phyloP scores from a whole-genome alignment of 2,113 vertebrate species.

The Pogona vitticeps region DNA sequence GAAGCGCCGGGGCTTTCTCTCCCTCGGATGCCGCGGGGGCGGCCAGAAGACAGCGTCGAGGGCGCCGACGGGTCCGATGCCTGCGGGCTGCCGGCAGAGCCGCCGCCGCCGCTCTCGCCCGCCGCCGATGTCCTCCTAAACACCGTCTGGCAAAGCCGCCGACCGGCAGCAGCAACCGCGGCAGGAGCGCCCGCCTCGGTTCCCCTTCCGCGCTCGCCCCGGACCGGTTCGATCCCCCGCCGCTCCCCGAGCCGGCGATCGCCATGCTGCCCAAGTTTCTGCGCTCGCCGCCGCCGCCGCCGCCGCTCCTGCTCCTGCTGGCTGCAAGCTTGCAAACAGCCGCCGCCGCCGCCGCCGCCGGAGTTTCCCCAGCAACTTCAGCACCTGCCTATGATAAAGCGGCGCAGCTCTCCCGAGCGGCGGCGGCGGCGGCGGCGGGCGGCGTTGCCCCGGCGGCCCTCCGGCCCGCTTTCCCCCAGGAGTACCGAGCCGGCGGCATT shows the following conservation, averaged over 20 bases:
- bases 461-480: conserved; percentile 42
- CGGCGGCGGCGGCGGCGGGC: conserved; percentile 55
- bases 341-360: conserved; percentile 4
- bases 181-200: conserved; percentile 52
- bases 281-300: conserved; percentile 48
- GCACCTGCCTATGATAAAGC: conserved; percentile 74
- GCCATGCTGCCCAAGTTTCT: conserved; percentile 72
- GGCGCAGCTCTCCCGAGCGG: conserved; percentile 43
- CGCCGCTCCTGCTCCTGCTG: conserved; percentile 66
- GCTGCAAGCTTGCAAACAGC: conserved; percentile 54
- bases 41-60: conserved; percentile 54
- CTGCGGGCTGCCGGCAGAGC: conserved; percentile 29
- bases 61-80: conserved; percentile 65
- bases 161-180: conserved; percentile 48
- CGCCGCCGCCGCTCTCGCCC: conserved; percentile 23
- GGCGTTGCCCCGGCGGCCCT: not conserved
- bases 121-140: conserved; percentile 1
- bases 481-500: conserved; percentile 70
- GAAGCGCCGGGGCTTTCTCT: conserved; percentile 48
- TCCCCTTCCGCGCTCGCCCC: conserved; percentile 47
- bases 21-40: conserved; percentile 47
- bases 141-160: conserved; percentile 49
- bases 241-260: not conserved
- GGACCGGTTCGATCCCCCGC: conserved; percentile 53
- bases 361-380: conserved; percentile 20